Conservation (phyloP, 2,113 vertebrate species). For the Psephotus haematonotus region DNA sequence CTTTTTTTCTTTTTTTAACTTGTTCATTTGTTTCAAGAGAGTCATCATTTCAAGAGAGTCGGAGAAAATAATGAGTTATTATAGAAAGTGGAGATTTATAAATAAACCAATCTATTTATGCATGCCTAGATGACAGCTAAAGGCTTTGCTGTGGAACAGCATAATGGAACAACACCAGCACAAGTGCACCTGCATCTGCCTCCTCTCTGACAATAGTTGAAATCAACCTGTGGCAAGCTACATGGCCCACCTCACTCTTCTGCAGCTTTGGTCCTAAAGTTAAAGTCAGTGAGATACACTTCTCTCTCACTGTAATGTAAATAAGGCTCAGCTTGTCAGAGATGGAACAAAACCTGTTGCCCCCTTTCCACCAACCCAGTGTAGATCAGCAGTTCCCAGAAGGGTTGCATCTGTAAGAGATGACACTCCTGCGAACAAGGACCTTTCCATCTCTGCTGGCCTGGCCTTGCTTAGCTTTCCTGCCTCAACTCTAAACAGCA, state of each 20-base stretch:
- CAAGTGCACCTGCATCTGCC: neutral
- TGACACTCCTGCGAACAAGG: neutral
- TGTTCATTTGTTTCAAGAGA: neutral
- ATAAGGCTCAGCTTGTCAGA: neutral
- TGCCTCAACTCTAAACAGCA: neutral
- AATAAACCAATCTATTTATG: constrained; percentile 21
- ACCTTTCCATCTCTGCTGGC: neutral
- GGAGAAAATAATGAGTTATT: neutral
- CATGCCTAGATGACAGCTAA: neutral
- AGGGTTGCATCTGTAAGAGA: neutral
- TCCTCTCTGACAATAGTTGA: neutral
- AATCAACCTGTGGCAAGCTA: neutral
- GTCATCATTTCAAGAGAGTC: neutral
- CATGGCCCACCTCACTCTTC: neutral
- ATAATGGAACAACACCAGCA: neutral
- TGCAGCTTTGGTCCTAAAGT: neutral
- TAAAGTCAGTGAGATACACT: neutral
- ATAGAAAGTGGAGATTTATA: constrained; percentile 16
- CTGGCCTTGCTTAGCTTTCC: neutral
- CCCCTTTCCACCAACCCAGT: neutral
- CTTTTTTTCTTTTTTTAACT: neutral
- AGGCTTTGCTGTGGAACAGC: neutral
- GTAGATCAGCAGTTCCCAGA: neutral
- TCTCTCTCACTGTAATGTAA: neutral
- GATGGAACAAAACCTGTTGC: neutral